Evolutionary conservation across 1,140 invertebrate species (phyloP).

Genomic region (Drosophila erecta): DNA sequence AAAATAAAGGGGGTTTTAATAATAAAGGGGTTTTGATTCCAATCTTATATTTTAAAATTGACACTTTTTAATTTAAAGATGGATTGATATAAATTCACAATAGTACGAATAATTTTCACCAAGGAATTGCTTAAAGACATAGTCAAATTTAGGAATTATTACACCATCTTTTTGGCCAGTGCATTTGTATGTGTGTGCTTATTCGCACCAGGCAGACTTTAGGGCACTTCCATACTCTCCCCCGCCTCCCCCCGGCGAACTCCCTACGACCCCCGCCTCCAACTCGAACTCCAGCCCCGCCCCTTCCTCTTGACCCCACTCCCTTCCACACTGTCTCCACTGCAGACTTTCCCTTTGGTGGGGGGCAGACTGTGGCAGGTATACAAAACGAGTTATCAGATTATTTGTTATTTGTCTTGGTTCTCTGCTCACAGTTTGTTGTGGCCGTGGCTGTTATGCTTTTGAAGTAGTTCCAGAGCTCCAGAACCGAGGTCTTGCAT

Average conservation of each 20-base stretch:
- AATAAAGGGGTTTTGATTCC: too few relatives aligned
- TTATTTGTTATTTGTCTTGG: conserved; percentile 81
- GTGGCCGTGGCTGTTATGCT: conserved; percentile 53
- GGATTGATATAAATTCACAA: too few relatives aligned
- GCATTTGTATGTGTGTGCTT: conserved; percentile 25
- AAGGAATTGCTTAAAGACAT: too few relatives aligned
- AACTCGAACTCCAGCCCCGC: not conserved
- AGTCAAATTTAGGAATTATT: too few relatives aligned
- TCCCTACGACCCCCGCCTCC: not conserved
- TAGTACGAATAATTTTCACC: too few relatives aligned
- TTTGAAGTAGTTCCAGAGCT: conserved; percentile 72
- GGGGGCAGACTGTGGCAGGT: conserved; percentile 60
- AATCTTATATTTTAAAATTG: too few relatives aligned
- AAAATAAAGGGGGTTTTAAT: too few relatives aligned
- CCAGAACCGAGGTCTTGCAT: conserved; percentile 64
- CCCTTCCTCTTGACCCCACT: not conserved
- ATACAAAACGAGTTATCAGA: conserved; percentile 83
- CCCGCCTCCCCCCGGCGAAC: conserved; percentile 11
- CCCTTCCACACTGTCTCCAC: conserved; percentile 36
- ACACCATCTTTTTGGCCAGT: not conserved
- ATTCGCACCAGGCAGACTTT: conserved; percentile 75
- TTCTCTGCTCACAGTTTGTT: conserved; percentile 45
- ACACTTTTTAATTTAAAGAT: too few relatives aligned
- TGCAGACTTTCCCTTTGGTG: conserved; percentile 72
- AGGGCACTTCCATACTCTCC: conserved; percentile 63